A percentile compares a stretch with the other conserved stretches of the same genome.
phyloP scores from a whole-genome alignment of 2,113 vertebrate genomes.

The Bos indicus region DNA sequence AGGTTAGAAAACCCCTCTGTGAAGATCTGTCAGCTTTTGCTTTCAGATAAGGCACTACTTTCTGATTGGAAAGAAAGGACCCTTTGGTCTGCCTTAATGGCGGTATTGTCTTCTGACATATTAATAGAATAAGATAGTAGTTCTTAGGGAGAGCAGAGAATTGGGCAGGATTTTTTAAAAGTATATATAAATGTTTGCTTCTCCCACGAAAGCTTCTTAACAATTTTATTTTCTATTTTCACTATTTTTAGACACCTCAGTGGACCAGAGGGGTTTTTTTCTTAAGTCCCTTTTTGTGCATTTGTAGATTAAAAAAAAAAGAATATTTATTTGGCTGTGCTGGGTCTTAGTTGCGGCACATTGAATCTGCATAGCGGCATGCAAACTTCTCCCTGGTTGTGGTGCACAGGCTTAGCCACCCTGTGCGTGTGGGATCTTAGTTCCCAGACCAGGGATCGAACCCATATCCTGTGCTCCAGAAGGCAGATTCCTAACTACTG shows the following conservation, averaged over 20 bases:
- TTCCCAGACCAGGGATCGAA: background rate
- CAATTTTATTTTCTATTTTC: background rate
- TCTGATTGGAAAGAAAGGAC: background rate
- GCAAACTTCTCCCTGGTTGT: background rate
- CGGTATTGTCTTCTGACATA: background rate
- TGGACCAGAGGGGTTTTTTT: background rate
- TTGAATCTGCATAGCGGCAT: background rate
- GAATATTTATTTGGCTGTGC: background rate
- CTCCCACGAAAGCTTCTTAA: background rate
- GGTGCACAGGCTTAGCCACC: background rate
- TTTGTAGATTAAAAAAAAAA: background rate
- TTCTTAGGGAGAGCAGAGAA: conserved; percentile 21
- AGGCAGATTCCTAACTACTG: background rate
- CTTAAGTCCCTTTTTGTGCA: background rate
- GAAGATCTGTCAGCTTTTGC: background rate
- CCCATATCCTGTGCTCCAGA: background rate
- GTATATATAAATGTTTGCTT: background rate
- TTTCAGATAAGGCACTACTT: conserved; percentile 5
- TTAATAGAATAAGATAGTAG: background rate
- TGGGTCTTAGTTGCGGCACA: background rate
- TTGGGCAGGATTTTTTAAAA: background rate
- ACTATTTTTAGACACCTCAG: background rate
- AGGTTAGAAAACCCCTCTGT: background rate
- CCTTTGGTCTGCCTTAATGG: background rate
- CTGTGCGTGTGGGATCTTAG: background rate